phyloP scores from a whole-genome alignment of 92 coral and sea anemone genomes.

The Palythoa grandis region DNA sequence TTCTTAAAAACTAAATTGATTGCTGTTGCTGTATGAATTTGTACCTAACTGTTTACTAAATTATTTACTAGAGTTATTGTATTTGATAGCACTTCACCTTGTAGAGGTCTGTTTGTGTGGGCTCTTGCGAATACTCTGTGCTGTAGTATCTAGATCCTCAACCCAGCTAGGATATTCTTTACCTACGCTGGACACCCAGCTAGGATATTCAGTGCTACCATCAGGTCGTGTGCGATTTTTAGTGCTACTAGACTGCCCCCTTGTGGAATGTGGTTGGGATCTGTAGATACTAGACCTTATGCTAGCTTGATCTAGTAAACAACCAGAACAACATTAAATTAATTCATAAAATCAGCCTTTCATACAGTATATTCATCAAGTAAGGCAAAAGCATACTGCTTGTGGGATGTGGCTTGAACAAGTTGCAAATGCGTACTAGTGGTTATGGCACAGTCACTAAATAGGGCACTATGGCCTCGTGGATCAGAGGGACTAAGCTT shows the following conservation, averaged over 20 bases:
- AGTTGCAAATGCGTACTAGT: too few relatives aligned
- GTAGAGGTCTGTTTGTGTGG: slow-evolving; percentile 20
- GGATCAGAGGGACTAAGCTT: too few relatives aligned
- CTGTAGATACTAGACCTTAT: slow-evolving; percentile 26
- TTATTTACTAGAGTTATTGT: too few relatives aligned
- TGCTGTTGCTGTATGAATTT: too few relatives aligned
- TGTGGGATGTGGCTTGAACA: too few relatives aligned
- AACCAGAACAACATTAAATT: not conserved
- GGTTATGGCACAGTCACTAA: too few relatives aligned
- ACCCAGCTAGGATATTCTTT: slow-evolving; percentile 98
- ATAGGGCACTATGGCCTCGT: too few relatives aligned
- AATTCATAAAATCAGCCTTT: too few relatives aligned
- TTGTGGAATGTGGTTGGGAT: slow-evolving; percentile 40
- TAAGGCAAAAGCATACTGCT: too few relatives aligned
- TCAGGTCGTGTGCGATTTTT: slow-evolving; percentile 45
- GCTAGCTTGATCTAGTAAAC: slow-evolving; percentile 27
- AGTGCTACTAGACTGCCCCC: not conserved
- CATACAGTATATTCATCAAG: not conserved
- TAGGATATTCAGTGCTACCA: slow-evolving; percentile 80
- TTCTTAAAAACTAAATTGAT: too few relatives aligned
- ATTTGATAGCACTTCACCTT: not conserved
- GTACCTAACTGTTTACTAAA: too few relatives aligned
- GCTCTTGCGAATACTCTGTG: slow-evolving; percentile 29
- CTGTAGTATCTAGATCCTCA: slow-evolving; percentile 83
- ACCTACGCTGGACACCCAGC: slow-evolving; percentile 90